Base-by-base conservation (phyloP, 1,140 invertebrate species). In the Agrypnia vestita region DNA sequence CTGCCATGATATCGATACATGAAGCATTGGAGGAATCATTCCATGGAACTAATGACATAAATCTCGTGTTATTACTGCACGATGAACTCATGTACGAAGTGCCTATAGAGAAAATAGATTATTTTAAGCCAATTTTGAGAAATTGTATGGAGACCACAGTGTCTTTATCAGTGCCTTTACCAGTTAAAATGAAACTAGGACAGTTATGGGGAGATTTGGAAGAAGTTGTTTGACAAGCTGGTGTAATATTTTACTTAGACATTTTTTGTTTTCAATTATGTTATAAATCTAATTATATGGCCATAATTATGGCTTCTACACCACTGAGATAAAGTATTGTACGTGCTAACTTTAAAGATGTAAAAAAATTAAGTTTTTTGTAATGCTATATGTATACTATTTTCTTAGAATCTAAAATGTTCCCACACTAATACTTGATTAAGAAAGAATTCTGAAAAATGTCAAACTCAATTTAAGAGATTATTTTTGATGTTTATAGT, bases 71-170 rank as follows among this genome's bases (percentile, higher is more conserved):
- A 49, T 97, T 99, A 86, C 89, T 99, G 80, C 98, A 99, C 86
- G 98, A 99, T 90, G 98, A 99, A 91, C 90, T 99, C 0, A 93
- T 99, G 25, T 99, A 96, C 85, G 97, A 99, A 91, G 96, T 98
- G 78, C 88, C 90, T 15, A 82, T 89, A 80, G 85, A 88, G 12
- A 90, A 94, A 86, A 86, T 96, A 17, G 84, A 89, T 9, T 84
- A 89, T 80, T 93, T 96, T 15, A 92, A 92, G 0, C 86, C 85
- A 76, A 91, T 96, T 51, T 87, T 99, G 15, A 94, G 94, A 84
- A 86, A 91, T 21, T 91, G 91, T 13, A 98, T 98, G 97, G 96
- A 98, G 86, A 90, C 91, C 75, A 92, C 93, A n/a, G 91, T 93
- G 0, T 88, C 89, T 78, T 87, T 97, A 11, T 91, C 89, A 59